Conservation (phyloP, 2,113 vertebrate species). For the Pipra filicauda region DNA sequence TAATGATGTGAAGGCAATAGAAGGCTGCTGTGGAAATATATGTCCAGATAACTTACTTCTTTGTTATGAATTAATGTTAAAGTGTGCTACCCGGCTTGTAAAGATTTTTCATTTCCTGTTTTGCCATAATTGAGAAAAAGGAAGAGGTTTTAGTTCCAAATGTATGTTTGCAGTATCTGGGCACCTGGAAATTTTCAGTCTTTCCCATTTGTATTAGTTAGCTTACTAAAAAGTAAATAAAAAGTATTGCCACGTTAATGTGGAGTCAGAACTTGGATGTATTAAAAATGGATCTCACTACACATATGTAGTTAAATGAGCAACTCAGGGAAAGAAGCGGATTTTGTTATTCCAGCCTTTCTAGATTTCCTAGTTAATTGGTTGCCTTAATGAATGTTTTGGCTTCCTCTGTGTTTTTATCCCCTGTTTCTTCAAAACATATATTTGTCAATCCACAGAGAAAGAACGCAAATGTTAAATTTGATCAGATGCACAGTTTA, state of each 20-base stretch:
- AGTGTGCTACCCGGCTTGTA: background rate
- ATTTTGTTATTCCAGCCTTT: background rate
- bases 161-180: background rate
- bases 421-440: background rate
- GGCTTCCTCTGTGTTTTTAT: background rate
- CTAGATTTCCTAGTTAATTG: background rate
- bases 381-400: background rate
- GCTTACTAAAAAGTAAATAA: background rate
- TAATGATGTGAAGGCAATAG: background rate
- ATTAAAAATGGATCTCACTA: background rate
- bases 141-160: background rate
- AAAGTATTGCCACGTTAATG: background rate
- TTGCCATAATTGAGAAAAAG: background rate
- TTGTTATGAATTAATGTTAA: background rate
- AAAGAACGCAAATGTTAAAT: background rate
- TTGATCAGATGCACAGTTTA: background rate
- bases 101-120: background rate
- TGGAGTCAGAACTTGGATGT: background rate
- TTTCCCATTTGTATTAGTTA: background rate
- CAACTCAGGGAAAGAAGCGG: background rate
- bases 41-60: background rate
- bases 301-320: background rate
- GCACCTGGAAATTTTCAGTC: background rate
- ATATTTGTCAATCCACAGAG: background rate
- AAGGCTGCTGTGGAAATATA: background rate